Conservation (phyloP, 2,113 vertebrate species). For the Lonchura striata region DNA sequence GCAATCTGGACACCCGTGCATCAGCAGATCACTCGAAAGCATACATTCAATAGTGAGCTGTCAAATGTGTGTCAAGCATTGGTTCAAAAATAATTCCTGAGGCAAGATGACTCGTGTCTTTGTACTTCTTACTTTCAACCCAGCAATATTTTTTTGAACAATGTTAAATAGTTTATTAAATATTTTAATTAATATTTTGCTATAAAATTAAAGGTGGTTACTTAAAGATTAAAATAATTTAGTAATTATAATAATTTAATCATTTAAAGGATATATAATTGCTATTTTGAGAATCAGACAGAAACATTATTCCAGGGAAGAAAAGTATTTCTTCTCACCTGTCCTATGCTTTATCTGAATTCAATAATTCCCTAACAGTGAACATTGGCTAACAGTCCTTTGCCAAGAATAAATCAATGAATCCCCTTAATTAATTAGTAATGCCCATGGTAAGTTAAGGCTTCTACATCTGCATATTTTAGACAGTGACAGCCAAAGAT, state of each 20-base stretch:
- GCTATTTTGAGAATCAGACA: neutral
- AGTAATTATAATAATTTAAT: neutral
- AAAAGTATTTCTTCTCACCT: constrained; percentile 6
- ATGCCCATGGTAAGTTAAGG: neutral
- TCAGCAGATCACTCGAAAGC: neutral
- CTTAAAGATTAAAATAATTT: neutral
- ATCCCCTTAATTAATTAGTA: constrained; percentile 31
- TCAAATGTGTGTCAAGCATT: neutral
- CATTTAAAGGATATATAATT: neutral
- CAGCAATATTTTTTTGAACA: neutral
- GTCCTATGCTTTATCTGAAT: neutral
- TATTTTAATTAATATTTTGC: neutral
- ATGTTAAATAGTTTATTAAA: neutral
- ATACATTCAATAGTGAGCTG: neutral
- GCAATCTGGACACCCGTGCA: neutral
- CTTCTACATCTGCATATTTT: neutral
- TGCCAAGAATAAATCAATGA: constrained; percentile 30
- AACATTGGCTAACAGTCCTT: neutral
- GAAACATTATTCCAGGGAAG: neutral
- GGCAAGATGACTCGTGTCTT: neutral
- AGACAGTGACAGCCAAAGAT: neutral
- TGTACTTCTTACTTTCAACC: neutral
- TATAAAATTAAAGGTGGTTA: neutral
- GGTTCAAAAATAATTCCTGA: neutral
- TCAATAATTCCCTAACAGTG: constrained; percentile 12